Conservation (phyloP, 2,113 vertebrate species). For the Lamprotornis superbus region DNA sequence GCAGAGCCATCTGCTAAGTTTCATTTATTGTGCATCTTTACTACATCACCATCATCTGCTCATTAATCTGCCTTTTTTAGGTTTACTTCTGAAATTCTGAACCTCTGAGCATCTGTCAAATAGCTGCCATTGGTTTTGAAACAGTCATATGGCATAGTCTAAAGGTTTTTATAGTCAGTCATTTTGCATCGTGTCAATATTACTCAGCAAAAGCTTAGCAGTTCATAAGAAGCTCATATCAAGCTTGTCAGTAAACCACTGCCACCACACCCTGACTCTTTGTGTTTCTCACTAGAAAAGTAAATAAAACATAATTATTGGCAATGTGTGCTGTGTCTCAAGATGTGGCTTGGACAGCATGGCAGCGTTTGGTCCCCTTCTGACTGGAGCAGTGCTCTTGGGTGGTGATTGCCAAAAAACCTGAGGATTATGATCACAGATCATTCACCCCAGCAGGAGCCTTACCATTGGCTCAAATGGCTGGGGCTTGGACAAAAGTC, state of each 20-base stretch:
- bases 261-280: not conserved
- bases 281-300: not conserved
- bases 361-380: not conserved
- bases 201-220: not conserved
- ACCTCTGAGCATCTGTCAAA: constrained; percentile 42
- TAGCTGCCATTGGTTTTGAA: not conserved
- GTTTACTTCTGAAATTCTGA: constrained; percentile 26
- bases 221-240: not conserved
- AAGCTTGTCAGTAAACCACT: not conserved
- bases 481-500: not conserved
- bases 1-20: constrained; percentile 56
- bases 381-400: accelerated
- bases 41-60: constrained; percentile 39
- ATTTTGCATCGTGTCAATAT: accelerated
- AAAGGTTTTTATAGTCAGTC: not conserved
- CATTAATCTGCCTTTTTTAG: constrained; percentile 55
- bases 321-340: not conserved
- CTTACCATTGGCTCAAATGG: not conserved
- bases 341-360: not conserved
- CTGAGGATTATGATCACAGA: not conserved
- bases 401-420: not conserved
- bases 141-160: not conserved
- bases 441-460: not conserved
- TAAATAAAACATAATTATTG: not conserved
- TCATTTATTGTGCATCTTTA: constrained; percentile 44